Conservation (phyloP, 2,888 invertebrate genomes). For the Dicyrtoma fusca region DNA sequence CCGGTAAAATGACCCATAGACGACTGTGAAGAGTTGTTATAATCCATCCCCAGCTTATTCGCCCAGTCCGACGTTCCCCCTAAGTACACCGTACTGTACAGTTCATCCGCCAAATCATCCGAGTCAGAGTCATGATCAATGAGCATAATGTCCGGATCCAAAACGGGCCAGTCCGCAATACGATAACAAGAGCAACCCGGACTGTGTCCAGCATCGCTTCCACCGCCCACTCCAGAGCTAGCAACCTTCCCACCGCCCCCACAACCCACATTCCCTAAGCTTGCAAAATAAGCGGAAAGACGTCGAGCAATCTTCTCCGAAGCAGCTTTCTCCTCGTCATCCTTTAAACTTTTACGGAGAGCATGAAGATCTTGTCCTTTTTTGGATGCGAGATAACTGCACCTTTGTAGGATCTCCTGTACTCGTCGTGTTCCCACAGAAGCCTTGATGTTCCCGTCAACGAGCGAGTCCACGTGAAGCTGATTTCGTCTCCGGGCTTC, state of each 20-base stretch:
- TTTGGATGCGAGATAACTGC: conserved; percentile 46
- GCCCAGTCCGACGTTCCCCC: conserved; percentile 28
- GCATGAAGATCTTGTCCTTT: conserved; percentile 45
- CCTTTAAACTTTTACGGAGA: conserved; percentile 37
- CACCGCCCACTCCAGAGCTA: neutral
- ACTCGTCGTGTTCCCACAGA: conserved; percentile 31
- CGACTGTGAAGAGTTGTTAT: neutral
- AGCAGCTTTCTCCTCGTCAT: conserved; percentile 40
- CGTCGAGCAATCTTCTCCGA: conserved; percentile 27
- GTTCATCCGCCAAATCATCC: conserved; percentile 26
- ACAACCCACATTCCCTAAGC: conserved; percentile 3
- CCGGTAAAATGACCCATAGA: neutral
- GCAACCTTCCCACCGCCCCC: neutral
- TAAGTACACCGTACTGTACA: conserved; percentile 29
- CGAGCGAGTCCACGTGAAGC: conserved; percentile 22
- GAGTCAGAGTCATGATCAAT: conserved; percentile 25
- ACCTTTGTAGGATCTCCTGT: conserved; percentile 43
- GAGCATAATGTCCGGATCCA: neutral
- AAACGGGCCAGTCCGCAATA: conserved; percentile 27
- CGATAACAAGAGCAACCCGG: neutral
- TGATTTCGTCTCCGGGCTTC: conserved; percentile 18
- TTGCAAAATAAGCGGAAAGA: conserved; percentile 28
- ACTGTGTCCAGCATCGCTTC: neutral
- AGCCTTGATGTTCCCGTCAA: conserved; percentile 17
- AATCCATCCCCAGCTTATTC: neutral